Evolutionary conservation across 2,113 vertebrate genomes (phyloP), one percentile per base, ranked within the genome.

Genomic region (Eurypyga helias): DNA sequence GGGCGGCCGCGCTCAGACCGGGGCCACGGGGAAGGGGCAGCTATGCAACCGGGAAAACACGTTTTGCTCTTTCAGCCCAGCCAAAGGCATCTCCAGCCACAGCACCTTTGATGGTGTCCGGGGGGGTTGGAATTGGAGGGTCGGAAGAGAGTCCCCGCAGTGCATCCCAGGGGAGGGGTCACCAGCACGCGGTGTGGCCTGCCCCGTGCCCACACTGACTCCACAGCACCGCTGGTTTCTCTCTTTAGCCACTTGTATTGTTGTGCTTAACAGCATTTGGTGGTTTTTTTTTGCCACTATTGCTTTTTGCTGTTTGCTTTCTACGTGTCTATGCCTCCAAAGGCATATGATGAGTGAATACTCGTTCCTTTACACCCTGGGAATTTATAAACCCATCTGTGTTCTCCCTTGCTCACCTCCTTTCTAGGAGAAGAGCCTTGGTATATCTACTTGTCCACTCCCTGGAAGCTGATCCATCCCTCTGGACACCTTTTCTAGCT

Each of bases 151-250:
- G n/a, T 62, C 15, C 18, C 46, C 3, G 2, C 0, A 11, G 29
- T 0, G 2, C 13, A 25, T 18, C 31, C 14, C 45, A 5, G 18
- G 34, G n/a, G 5, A 17, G 4, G 6, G 31, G 28, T 4, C 23
- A 49, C 14, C 28, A 46, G 18, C 34, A 70, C 2, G 1, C 1
- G 6, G 0, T 5, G 38, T 34, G 49, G 49, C 33, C 41, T 1
- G 3, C 6, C 6, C 2, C 2, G 29, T 26, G 29, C 8, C 45
- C 19, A 45, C 66, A 2, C 34, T 4, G 55, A 49, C 7, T 14
- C 13, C 38, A 3, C 28, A 5, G 20, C 14, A 9, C 41, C 1
- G 1, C 2, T n/a, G 12, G 34, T 71, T 33, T 18, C 28, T 79
- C 43, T 21, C 70, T 25, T 28, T 3, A 48, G 33, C 6, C 54